Percentiles rank a stretch among this genome's conserved stretches.
These are phyloP conservation scores for Laothoe populi DNA, from an alignment of 2,888 invertebrate genomes.

Conservation along the genomic window DNA sequence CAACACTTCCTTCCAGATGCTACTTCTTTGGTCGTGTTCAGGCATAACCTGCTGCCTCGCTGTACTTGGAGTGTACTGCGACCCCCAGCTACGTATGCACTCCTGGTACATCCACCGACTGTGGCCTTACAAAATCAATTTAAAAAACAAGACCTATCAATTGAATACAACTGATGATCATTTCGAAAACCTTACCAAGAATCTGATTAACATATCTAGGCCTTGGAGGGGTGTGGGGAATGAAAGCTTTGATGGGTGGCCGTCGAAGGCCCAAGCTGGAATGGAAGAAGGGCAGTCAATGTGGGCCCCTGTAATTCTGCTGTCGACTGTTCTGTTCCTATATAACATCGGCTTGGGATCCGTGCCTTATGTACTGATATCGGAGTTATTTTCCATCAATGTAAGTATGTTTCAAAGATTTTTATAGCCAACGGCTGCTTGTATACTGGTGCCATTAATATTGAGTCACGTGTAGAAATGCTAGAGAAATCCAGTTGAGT, in stretches of 20 bases:
- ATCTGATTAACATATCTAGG: slow-evolving; percentile 43
- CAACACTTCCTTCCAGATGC: slow-evolving; percentile 56
- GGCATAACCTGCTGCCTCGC: slow-evolving; percentile 76
- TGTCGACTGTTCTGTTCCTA: slow-evolving; percentile 71
- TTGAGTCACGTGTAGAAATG: too few relatives aligned
- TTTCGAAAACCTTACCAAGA: slow-evolving; percentile 40
- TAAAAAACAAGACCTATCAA: slow-evolving; percentile 45
- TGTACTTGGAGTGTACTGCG: slow-evolving; percentile 72
- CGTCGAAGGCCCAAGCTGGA: slow-evolving; percentile 44
- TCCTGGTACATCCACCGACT: slow-evolving; percentile 67
- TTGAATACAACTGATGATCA: slow-evolving; percentile 42
- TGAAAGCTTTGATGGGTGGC: slow-evolving; percentile 44
- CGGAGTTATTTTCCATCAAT: slow-evolving; percentile 73
- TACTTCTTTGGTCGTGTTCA: slow-evolving; percentile 73
- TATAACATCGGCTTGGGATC: slow-evolving; percentile 79
- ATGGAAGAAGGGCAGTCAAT: slow-evolving; percentile 45
- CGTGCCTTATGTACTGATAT: slow-evolving; percentile 76
- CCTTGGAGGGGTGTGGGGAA: slow-evolving; percentile 45
- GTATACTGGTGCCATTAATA: too few relatives aligned
- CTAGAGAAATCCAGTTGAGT: too few relatives aligned
- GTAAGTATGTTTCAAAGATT: too few relatives aligned
- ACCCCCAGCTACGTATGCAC: slow-evolving; percentile 66
- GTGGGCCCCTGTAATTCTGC: slow-evolving; percentile 68
- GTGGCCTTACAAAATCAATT: slow-evolving; percentile 58
- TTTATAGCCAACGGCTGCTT: too few relatives aligned